Conservation (phyloP, 2,797 vertebrate genomes). For the Poecile montanus region DNA sequence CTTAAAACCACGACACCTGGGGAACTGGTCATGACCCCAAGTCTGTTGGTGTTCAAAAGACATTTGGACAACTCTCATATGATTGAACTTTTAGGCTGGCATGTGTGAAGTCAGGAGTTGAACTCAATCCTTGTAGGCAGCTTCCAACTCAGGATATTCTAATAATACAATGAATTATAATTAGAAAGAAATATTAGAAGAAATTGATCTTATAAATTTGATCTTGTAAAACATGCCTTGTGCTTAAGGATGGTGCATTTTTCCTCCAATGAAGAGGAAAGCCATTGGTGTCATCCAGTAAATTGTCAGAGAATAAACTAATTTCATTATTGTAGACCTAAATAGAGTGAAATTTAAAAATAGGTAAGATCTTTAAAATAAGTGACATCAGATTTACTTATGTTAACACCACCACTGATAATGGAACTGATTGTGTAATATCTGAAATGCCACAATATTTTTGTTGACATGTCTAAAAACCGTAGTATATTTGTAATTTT, state of each 20-base stretch:
- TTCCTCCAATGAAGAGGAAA: background rate
- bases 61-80: background rate
- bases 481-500: background rate
- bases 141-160: background rate
- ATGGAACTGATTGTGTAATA: background rate
- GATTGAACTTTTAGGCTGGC: background rate
- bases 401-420: background rate
- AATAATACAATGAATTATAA: background rate
- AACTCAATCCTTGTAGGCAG: rapidly evolving
- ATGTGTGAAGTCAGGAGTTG: background rate
- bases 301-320: background rate
- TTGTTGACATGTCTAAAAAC: background rate
- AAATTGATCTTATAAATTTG: background rate
- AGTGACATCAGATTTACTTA: background rate
- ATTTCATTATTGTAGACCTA: background rate
- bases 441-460: background rate
- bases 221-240: background rate
- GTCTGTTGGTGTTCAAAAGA: background rate
- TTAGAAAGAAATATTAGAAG: background rate
- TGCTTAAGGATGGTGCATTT: background rate
- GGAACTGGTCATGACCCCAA: background rate
- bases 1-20: too few species aligned
- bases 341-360: background rate
- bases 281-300: background rate
- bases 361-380: background rate